Conservation (phyloP, 2,888 invertebrate species). For the Parochlus steinenii region DNA sequence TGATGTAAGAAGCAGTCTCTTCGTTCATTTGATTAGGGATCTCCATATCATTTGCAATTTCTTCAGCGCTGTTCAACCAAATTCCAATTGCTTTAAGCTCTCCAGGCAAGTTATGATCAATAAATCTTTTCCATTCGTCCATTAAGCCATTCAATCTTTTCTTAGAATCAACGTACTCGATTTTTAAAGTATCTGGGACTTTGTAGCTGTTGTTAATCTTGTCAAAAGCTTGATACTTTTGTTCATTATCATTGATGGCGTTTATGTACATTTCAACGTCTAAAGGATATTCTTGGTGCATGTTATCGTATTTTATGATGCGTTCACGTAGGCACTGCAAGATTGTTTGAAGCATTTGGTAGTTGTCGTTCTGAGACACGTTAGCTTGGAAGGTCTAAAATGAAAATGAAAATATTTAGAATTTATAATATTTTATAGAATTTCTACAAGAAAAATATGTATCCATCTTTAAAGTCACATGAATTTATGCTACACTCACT, state of each 20-base stretch:
- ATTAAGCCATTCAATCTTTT: slow-evolving; percentile 6
- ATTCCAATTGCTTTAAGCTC: slow-evolving; percentile 73
- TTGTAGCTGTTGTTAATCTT: slow-evolving; percentile 5
- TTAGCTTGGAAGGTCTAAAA: slow-evolving; percentile 1
- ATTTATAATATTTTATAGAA: not conserved
- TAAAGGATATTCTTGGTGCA: slow-evolving; percentile 8
- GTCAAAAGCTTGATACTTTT: slow-evolving; percentile 6
- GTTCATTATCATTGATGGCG: not conserved
- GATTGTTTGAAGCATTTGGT: slow-evolving; percentile 7
- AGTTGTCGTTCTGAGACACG: not conserved
- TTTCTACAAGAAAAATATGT: not conserved
- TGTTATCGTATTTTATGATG: slow-evolving; percentile 11
- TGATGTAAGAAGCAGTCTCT: slow-evolving; percentile 73
- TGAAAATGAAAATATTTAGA: not conserved
- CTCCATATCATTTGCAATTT: slow-evolving; percentile 61
- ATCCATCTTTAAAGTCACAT: not conserved
- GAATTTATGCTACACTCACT: slow-evolving; percentile 24
- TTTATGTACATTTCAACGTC: slow-evolving; percentile 9
- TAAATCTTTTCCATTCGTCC: slow-evolving; percentile 10
- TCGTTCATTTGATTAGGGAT: slow-evolving; percentile 74
- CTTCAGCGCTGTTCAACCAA: slow-evolving; percentile 81
- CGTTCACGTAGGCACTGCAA: slow-evolving; percentile 12
- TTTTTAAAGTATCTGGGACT: not conserved
- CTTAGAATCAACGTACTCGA: slow-evolving; percentile 7
- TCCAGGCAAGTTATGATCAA: slow-evolving; percentile 69